These are phyloP conservation scores for Dromius quadrimaculatus DNA, from an alignment of 2,888 invertebrate species.

Conservation along the genomic window DNA sequence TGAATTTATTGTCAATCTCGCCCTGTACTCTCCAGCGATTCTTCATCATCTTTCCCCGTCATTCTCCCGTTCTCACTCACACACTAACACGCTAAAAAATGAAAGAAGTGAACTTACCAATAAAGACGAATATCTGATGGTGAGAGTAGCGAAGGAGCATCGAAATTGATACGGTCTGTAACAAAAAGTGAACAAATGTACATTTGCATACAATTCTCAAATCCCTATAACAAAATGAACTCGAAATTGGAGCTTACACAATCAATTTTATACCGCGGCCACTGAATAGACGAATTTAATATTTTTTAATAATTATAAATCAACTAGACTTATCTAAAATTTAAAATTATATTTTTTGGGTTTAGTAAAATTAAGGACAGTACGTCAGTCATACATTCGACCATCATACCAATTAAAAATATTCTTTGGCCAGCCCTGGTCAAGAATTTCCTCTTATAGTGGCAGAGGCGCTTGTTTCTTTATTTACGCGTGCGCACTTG, in stretches of 20 bases:
- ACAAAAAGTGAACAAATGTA: too few species aligned
- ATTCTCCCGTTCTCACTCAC: not conserved
- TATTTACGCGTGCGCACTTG: slow-evolving; percentile 32
- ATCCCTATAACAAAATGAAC: not conserved
- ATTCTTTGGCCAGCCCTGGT: too few species aligned
- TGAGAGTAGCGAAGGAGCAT: slow-evolving; percentile 98
- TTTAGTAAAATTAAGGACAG: too few species aligned
- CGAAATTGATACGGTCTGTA: slow-evolving; percentile 97
- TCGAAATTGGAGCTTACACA: not conserved
- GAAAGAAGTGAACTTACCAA: slow-evolving; percentile 78
- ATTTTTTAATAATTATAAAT: too few species aligned
- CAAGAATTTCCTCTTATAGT: too few species aligned
- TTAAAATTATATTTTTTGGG: too few species aligned
- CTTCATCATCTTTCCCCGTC: not conserved
- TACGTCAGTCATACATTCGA: too few species aligned
- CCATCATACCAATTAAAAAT: too few species aligned
- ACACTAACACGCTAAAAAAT: slow-evolving; percentile 26
- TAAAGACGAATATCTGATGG: slow-evolving; percentile 99
- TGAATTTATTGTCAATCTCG: not conserved
- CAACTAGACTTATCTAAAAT: too few species aligned
- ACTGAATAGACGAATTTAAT: too few species aligned
- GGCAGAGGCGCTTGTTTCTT: slow-evolving; percentile 30
- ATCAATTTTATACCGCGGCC: too few species aligned
- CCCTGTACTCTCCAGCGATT: slow-evolving; percentile 1
- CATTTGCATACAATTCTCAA: slow-evolving; percentile 18